These are phyloP conservation scores for Megalonaias nervosa DNA, from an alignment of 1,140 invertebrate genomes.

Conservation along the genomic window DNA sequence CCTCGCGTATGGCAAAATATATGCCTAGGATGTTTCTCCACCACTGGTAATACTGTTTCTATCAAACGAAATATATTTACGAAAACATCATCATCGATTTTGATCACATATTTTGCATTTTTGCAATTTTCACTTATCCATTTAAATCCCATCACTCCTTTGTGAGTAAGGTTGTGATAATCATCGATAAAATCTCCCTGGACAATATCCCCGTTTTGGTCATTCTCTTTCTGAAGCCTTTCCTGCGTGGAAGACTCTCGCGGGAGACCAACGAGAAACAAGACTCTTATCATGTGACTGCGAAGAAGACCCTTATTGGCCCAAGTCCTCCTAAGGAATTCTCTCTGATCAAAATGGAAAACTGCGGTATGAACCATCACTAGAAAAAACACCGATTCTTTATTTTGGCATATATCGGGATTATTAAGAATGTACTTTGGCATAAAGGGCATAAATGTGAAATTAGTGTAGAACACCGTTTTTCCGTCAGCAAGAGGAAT, in stretches of 20 bases:
- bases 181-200: constrained; percentile 65
- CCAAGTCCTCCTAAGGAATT: constrained; percentile 64
- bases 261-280: constrained; percentile 82
- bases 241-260: constrained; percentile 51
- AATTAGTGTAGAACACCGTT: no score
- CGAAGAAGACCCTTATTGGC: constrained; percentile 46
- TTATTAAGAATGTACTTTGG: no score
- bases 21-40: no score
- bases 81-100: constrained; percentile 65
- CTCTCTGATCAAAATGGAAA: constrained; percentile 48
- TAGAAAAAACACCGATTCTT: constrained; percentile 38
- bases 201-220: constrained; percentile 56
- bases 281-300: constrained; percentile 45
- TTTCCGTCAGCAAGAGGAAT: no score
- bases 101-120: constrained; percentile 74
- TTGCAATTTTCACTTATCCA: constrained; percentile 81
- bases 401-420: no score
- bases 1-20: no score
- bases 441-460: no score
- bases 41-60: no score
- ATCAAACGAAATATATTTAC: constrained; percentile 32
- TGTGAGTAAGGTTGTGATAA: constrained; percentile 65
- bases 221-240: constrained; percentile 44
- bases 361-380: constrained; percentile 61
- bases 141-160: constrained; percentile 85